Evolutionary conservation across 1,140 invertebrate species (phyloP).

Genomic region (Dreissena polymorpha): DNA sequence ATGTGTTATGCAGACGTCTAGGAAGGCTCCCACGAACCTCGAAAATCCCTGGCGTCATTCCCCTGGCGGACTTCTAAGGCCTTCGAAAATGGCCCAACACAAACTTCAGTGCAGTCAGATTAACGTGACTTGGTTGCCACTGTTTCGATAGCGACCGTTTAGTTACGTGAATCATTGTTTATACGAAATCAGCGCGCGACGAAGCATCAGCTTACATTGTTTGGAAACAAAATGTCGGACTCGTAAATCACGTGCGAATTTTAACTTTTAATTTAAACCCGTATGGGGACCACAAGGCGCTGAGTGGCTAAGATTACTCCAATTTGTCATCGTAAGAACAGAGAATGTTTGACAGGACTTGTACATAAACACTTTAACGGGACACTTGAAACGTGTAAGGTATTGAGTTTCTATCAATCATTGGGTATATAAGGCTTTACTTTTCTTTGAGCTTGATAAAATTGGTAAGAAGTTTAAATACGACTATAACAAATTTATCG

Average conservation of each 20-base stretch:
- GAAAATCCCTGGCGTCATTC: too few relatives aligned
- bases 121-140: too few relatives aligned
- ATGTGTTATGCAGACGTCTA: too few relatives aligned
- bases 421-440: conserved; percentile 42
- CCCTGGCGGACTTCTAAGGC: too few relatives aligned
- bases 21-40: too few relatives aligned
- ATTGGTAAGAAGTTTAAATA: conserved; percentile 57
- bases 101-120: too few relatives aligned
- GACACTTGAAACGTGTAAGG: conserved; percentile 48
- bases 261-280: conserved; percentile 49
- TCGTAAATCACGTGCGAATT: conserved; percentile 14
- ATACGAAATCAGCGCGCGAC: too few relatives aligned
- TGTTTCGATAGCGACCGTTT: too few relatives aligned
- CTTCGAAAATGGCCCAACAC: too few relatives aligned
- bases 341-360: conserved; percentile 38
- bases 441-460: conserved; percentile 55
- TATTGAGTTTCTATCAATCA: conserved; percentile 57
- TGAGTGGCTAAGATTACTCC: conserved; percentile 46
- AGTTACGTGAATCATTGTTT: too few relatives aligned
- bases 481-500: conserved; percentile 51
- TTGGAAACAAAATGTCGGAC: background rate
- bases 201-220: too few relatives aligned
- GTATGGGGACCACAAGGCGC: conserved; percentile 18
- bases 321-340: conserved; percentile 51
- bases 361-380: conserved; percentile 53